Conservation (phyloP, 2,797 vertebrate species). For the Sphaeramia orbicularis region DNA sequence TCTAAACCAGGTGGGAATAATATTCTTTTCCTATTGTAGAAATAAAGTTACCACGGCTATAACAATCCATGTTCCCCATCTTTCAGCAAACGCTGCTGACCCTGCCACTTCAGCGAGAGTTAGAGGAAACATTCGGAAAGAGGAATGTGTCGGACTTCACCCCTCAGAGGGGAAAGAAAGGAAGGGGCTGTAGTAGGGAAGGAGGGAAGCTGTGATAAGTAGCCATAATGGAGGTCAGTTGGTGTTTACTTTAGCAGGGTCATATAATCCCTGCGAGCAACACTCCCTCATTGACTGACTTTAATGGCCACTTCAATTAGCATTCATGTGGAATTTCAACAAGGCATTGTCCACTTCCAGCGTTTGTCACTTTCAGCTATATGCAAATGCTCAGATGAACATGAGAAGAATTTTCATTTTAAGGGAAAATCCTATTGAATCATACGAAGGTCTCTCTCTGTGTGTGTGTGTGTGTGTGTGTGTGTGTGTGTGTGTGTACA, state of each 20-base stretch:
- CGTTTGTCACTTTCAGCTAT: slow-evolving; percentile 73
- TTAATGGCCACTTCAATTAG: slow-evolving; percentile 79
- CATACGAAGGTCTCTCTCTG: slow-evolving; percentile 29
- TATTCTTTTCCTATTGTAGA: slow-evolving; percentile 56
- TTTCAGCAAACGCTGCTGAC: slow-evolving; percentile 57
- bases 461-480: too few species aligned
- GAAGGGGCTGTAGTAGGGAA: slow-evolving; percentile 55
- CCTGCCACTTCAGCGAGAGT: slow-evolving; percentile 36
- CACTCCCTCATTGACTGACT: slow-evolving; percentile 70
- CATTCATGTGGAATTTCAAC: slow-evolving; percentile 74
- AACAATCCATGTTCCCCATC: slow-evolving; percentile 54
- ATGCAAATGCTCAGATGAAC: slow-evolving; percentile 68
- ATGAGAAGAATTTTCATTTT: slow-evolving; percentile 33
- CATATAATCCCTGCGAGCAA: slow-evolving; percentile 76
- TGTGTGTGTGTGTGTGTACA: slow-evolving; percentile 58
- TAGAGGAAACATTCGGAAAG: slow-evolving; percentile 62
- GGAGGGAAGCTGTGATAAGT: slow-evolving; percentile 72
- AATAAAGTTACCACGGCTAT: slow-evolving; percentile 43
- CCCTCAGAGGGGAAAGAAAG: slow-evolving; percentile 70
- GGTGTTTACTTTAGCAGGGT: slow-evolving; percentile 78
- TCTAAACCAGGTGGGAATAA: slow-evolving; percentile 73
- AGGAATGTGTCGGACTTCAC: slow-evolving; percentile 80
- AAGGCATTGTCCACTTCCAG: slow-evolving; percentile 45
- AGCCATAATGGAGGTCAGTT: slow-evolving; percentile 80
- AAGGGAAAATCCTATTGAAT: slow-evolving; percentile 28